Evolutionary conservation across 2,797 vertebrate species (phyloP), one percentile per base, ranked within the genome.

Genomic region (Gastrophryne carolinensis): DNA sequence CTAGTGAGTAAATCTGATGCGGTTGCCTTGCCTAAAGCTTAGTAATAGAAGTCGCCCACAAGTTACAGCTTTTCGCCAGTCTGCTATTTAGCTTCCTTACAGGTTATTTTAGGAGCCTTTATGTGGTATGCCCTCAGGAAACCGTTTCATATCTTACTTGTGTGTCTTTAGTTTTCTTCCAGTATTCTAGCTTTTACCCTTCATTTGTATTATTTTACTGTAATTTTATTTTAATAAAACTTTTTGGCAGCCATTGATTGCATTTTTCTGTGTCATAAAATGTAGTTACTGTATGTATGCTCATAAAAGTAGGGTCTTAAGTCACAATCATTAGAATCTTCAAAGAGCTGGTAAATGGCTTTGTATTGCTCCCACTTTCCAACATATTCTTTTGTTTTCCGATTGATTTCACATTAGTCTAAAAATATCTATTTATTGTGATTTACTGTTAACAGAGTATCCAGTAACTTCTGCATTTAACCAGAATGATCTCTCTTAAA

Each of bases 371-470:
- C 41, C 9, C n/a, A 54, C n/a, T 39, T 68, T 35, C 26, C 5
- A 68, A 24, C 49, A 11, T 24, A 67, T 67, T 53, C 49, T 53
- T 17, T 54, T 17, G 13, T 26, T n/a, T 58, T 44, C 27, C 39
- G 4, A 70, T 70, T 57, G 67, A 70, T 70, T 70, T 58, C 15
- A 47, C 30, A 58, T 56, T 19, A 56, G 29, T 58, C 54, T n/a
- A 44, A 58, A 58, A 58, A 47, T 32, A 57, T 29, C 2, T 41
- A 58, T 58, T 44, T 47, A 23, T 70, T 58, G 37, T 29, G 12
- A 70, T 70, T 58, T 70, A 58, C 67, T 30, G 67, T 49, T 70
- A 70, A 58, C 37, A 37, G 53, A 47, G 37, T 70, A 53, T 70
- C 35, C 54, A 57, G 52, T 70, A 71, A 71, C 50, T 29, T 26